A percentile compares a stretch with the other conserved stretches of the same genome.
phyloP scores from a whole-genome alignment of 2,888 invertebrate species.

The Mystacides longicornis region DNA sequence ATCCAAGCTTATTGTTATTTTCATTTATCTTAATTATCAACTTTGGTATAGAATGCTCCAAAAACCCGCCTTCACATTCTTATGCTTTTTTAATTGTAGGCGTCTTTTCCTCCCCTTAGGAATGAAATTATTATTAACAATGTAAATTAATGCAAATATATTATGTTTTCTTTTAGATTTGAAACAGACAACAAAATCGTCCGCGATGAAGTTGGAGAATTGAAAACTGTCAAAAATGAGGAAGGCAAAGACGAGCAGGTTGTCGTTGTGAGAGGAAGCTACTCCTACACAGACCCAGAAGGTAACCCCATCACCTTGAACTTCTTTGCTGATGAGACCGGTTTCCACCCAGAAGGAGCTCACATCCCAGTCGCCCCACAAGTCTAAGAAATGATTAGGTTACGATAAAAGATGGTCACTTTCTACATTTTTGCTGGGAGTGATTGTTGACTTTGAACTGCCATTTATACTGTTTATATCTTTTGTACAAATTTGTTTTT shows the following conservation, averaged over 20 bases:
- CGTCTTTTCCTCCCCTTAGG: too few species aligned
- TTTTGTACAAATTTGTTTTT: not conserved
- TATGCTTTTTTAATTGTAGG: not conserved
- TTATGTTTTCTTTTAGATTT: slow-evolving; percentile 15
- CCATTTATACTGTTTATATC: not conserved
- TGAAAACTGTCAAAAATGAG: slow-evolving; percentile 22
- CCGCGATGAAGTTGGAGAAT: slow-evolving; percentile 21
- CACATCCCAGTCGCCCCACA: slow-evolving; percentile 19
- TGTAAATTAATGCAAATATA: not conserved
- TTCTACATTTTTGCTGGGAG: not conserved
- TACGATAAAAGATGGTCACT: not conserved
- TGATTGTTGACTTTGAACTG: not conserved
- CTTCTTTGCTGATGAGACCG: slow-evolving; percentile 23
- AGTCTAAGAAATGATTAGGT: not conserved
- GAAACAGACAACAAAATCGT: slow-evolving; percentile 23
- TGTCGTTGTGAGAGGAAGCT: slow-evolving; percentile 22
- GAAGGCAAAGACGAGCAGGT: slow-evolving; percentile 22
- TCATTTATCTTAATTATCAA: too few species aligned
- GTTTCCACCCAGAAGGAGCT: slow-evolving; percentile 23
- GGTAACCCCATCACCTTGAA: slow-evolving; percentile 17
- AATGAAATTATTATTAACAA: too few species aligned
- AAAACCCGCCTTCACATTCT: not conserved
- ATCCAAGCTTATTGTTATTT: too few species aligned
- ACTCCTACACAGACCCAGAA: slow-evolving; percentile 17
- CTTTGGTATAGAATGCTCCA: too few species aligned